phyloP scores from a whole-genome alignment of 2,797 vertebrate species.

The Neopelma chrysocephalum region DNA sequence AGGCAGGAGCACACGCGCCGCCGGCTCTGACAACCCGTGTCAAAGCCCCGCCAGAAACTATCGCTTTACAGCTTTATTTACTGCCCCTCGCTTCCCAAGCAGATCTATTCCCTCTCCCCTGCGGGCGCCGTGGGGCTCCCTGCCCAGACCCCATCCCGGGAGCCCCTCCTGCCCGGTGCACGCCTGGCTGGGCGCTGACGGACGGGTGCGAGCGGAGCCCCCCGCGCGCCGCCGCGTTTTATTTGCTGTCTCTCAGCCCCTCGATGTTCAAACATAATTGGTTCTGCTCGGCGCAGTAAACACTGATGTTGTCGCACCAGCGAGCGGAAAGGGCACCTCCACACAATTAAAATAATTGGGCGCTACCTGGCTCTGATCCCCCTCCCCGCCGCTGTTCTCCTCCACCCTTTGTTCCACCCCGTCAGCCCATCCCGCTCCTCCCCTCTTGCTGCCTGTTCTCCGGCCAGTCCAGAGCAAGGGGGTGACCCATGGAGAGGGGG shows the following conservation, averaged over 20 bases:
- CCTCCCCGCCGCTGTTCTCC: fast-evolving
- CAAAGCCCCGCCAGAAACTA: slow-evolving; percentile 37
- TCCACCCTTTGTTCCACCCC: not conserved
- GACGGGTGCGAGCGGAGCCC: slow-evolving; percentile 21
- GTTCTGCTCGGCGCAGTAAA: slow-evolving; percentile 59
- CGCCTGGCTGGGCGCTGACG: slow-evolving; percentile 21
- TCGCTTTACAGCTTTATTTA: slow-evolving; percentile 23
- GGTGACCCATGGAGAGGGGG: fast-evolving
- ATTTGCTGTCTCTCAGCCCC: slow-evolving; percentile 43
- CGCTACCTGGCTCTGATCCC: slow-evolving; percentile 8
- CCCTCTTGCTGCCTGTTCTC: fast-evolving
- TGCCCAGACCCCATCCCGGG: not conserved
- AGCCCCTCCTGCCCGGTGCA: not conserved
- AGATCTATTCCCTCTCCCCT: not conserved
- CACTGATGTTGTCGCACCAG: slow-evolving; percentile 46
- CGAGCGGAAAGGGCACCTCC: slow-evolving; percentile 57
- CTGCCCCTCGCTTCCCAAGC: not conserved
- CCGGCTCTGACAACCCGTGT: slow-evolving; percentile 36
- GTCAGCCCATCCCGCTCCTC: fast-evolving
- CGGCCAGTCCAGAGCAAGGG: not conserved
- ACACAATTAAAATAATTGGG: slow-evolving; percentile 68
- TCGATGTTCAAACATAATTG: slow-evolving; percentile 63
- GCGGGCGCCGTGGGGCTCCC: not conserved
- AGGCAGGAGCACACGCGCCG: slow-evolving; percentile 30
- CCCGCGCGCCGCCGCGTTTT: not conserved